Conservation (phyloP, 2,113 vertebrate genomes). For the Lichenostomus cassidix region DNA sequence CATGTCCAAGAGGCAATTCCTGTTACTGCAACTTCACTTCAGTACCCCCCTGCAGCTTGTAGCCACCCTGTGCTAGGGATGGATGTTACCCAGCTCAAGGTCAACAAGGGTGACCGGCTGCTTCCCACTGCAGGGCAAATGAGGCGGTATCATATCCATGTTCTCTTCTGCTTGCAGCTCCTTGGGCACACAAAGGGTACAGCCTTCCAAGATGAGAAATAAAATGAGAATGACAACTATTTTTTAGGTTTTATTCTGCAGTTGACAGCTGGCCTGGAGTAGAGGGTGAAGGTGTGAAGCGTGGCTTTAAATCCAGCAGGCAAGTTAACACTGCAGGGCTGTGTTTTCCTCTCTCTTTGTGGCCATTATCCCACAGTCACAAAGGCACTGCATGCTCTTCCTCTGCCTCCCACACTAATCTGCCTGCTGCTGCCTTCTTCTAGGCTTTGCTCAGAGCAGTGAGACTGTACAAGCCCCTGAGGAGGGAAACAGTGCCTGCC, state of each 20-base stretch:
- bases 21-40: not conserved
- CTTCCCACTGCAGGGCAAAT: not conserved
- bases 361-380: not conserved
- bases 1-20: not conserved
- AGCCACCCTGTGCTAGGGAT: not conserved
- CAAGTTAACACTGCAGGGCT: not conserved
- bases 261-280: not conserved
- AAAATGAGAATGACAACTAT: not conserved
- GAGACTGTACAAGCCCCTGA: rapidly evolving
- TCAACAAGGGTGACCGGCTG: not conserved
- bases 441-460: not conserved
- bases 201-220: not conserved
- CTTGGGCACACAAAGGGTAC: not conserved
- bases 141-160: rapidly evolving
- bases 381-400: not conserved
- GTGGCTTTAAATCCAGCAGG: not conserved
- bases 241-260: not conserved
- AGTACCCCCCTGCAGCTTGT: rapidly evolving
- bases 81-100: not conserved
- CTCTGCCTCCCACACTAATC: not conserved
- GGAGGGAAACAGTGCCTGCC: not conserved
- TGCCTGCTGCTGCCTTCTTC: not conserved
- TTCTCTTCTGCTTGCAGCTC: not conserved
- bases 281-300: not conserved
- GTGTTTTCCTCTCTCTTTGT: not conserved